Evolutionary conservation across 2,888 invertebrate genomes (phyloP).

Genomic region (Yponomeuta malinellus): DNA sequence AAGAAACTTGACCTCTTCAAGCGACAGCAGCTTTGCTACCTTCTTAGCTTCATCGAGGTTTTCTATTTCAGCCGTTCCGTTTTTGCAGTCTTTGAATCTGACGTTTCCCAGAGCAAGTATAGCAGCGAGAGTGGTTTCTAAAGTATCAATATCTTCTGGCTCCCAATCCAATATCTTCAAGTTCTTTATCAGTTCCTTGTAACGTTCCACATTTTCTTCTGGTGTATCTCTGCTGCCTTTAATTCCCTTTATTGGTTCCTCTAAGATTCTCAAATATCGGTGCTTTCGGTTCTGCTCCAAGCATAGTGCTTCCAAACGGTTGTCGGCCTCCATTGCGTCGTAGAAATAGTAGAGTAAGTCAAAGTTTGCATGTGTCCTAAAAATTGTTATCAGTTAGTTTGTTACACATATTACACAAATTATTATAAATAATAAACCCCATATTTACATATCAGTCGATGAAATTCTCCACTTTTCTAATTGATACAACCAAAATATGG

Average conservation of each 20-base stretch:
- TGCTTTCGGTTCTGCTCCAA: conserved; percentile 82
- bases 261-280: conserved; percentile 82
- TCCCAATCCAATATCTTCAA: conserved; percentile 82
- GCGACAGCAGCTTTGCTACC: conserved; percentile 83
- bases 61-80: conserved; percentile 81
- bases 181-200: conserved; percentile 78
- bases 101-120: conserved; percentile 88
- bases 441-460: conserved; percentile 81
- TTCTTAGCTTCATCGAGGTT: conserved; percentile 82
- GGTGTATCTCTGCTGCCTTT: conserved; percentile 80
- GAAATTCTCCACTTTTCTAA: conserved; percentile 93
- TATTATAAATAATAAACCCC: too few species aligned
- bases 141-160: conserved; percentile 80
- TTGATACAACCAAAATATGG: conserved; percentile 89
- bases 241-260: conserved; percentile 71
- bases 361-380: conserved; percentile 90
- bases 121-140: conserved; percentile 83
- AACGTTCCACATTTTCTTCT: conserved; percentile 78
- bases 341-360: conserved; percentile 93
- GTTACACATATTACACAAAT: not conserved
- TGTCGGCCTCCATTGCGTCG: conserved; percentile 84
- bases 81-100: conserved; percentile 81
- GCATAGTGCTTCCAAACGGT: conserved; percentile 79
- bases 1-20: conserved; percentile 87
- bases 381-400: conserved; percentile 28